phyloP scores from a whole-genome alignment of 2,888 invertebrate genomes.

The Marronus borbonicus region DNA sequence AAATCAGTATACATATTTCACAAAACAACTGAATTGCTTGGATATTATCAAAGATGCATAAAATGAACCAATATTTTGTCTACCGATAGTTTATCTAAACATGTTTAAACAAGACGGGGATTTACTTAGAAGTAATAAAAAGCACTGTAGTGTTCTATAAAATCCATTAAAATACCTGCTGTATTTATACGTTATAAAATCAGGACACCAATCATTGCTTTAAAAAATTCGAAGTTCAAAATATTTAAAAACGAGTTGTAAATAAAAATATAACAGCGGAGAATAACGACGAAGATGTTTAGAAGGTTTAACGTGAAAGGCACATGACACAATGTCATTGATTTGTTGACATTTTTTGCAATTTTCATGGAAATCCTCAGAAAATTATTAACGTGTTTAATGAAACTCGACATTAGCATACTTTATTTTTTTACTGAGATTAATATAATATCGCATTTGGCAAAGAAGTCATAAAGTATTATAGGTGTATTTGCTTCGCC shows the following conservation, averaged over 20 bases:
- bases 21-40: too few relatives aligned
- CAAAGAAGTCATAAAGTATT: too few relatives aligned
- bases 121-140: background rate
- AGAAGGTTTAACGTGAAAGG: background rate
- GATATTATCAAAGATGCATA: too few relatives aligned
- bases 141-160: background rate
- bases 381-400: background rate
- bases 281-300: background rate
- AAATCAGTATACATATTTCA: background rate
- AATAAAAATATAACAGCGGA: background rate
- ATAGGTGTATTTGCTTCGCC: too few relatives aligned
- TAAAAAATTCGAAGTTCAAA: background rate
- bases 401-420: background rate
- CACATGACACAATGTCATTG: background rate
- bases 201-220: background rate
- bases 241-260: background rate
- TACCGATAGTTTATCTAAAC: too few relatives aligned
- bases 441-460: background rate
- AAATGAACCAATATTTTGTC: too few relatives aligned
- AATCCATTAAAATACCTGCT: background rate
- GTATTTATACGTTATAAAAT: conserved; percentile 3
- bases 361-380: background rate
- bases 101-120: background rate
- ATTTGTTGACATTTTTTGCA: background rate
- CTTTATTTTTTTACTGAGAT: background rate